A percentile compares a stretch with the other conserved stretches of the same genome.
Conservation (phyloP, 2,113 vertebrate genomes). For the Vidua chalybeata region DNA sequence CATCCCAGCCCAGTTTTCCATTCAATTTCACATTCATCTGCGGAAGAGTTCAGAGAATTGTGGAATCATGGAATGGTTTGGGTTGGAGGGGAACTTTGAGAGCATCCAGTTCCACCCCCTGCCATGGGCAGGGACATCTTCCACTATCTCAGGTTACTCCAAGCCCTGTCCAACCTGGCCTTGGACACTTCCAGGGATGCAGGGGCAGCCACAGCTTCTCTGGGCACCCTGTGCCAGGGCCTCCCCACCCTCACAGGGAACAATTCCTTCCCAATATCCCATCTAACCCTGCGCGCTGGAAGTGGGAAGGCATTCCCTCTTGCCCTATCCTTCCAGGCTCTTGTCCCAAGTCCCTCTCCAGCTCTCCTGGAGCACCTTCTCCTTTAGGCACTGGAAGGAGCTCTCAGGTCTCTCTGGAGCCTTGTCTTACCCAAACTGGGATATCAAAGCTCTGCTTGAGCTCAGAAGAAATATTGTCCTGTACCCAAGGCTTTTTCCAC, state of each 20-base stretch:
- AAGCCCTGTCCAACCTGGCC: fast-evolving
- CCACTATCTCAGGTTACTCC: fast-evolving
- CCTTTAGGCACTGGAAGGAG: fast-evolving
- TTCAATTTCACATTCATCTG: neutral
- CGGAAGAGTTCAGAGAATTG: neutral
- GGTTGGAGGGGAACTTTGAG: neutral
- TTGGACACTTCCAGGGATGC: neutral
- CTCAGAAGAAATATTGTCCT: neutral
- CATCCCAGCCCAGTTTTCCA: neutral
- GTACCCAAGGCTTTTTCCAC: neutral
- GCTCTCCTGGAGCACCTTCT: neutral
- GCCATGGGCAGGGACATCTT: neutral
- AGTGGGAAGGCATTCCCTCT: neutral
- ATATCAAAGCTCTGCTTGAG: neutral
- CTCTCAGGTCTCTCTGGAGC: neutral
- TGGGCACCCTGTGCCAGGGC: fast-evolving
- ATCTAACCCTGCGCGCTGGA: neutral
- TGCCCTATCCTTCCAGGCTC: fast-evolving
- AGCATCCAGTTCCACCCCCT: fast-evolving
- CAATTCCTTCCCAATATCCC: neutral
- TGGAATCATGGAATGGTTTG: neutral
- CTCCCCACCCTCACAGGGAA: fast-evolving
- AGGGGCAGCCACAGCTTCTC: neutral
- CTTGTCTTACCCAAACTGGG: neutral
- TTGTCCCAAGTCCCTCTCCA: neutral